Conservation (phyloP, 92 coral and sea anemone species). For the Plumapathes pennacea region DNA sequence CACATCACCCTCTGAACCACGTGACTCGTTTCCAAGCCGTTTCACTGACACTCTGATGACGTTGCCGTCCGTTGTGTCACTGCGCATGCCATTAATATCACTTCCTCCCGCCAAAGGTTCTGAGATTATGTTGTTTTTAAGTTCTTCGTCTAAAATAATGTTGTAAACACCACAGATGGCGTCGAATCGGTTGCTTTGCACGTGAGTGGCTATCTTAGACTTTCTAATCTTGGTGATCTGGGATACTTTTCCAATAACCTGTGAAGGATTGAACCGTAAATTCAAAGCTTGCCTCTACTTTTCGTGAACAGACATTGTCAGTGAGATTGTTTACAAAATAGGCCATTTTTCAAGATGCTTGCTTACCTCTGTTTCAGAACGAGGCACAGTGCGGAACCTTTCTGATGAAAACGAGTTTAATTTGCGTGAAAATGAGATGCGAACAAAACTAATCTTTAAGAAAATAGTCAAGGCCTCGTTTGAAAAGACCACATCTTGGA, state of each 20-base stretch:
- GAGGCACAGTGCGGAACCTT: too few species aligned
- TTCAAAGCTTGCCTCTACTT: not conserved
- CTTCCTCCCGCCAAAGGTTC: not conserved
- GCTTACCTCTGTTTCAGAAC: too few species aligned
- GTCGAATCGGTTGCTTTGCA: constrained; percentile 73
- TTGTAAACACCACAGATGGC: constrained; percentile 77
- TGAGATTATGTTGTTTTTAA: constrained; percentile 11
- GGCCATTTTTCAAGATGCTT: too few species aligned
- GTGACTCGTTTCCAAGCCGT: too few species aligned
- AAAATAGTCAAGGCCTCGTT: too few species aligned
- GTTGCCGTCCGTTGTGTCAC: not conserved
- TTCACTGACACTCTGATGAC: constrained; percentile 13
- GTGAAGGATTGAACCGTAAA: not conserved
- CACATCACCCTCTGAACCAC: too few species aligned
- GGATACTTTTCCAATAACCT: constrained; percentile 73
- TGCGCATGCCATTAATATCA: not conserved
- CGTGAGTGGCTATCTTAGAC: constrained; percentile 67
- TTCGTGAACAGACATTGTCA: not conserved
- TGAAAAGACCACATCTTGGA: too few species aligned
- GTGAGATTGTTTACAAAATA: too few species aligned
- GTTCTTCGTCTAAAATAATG: constrained; percentile 72
- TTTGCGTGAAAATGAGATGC: too few species aligned
- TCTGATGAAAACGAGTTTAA: too few species aligned
- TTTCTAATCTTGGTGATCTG: constrained; percentile 66
- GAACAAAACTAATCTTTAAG: too few species aligned